Percentiles rank a stretch among this genome's conserved stretches.
Evolutionary conservation across 2,113 vertebrate genomes (phyloP).

Genomic region (Ivindomyrus marchei): DNA sequence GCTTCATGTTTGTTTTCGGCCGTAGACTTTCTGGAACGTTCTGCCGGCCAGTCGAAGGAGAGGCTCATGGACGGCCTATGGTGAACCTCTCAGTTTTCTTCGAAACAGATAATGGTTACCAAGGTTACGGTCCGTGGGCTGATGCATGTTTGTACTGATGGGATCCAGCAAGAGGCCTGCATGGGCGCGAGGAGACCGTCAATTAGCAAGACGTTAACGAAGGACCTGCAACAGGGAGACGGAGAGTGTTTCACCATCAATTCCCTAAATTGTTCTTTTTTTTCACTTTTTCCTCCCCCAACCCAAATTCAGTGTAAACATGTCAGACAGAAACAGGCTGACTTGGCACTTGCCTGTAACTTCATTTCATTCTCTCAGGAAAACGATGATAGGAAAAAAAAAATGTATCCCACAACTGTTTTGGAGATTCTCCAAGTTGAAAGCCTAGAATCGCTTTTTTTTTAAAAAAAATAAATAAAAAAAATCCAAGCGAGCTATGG

Average conservation of each 20-base stretch:
- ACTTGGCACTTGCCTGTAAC: slow-evolving; percentile 27
- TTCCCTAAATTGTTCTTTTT: slow-evolving; percentile 12
- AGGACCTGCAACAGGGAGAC: not conserved
- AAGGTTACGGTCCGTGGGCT: not conserved
- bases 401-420: slow-evolving; percentile 30
- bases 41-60: not conserved
- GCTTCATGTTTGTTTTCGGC: not conserved
- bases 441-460: not conserved
- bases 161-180: not conserved
- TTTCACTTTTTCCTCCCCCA: slow-evolving; percentile 5
- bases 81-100: not conserved
- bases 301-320: slow-evolving; percentile 28
- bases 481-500: not conserved
- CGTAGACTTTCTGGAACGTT: not conserved
- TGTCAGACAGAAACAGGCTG: slow-evolving; percentile 34
- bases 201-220: not conserved
- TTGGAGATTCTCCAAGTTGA: slow-evolving; percentile 29
- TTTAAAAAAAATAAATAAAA: no score
- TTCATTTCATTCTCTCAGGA: slow-evolving; percentile 31
- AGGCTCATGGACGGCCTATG: not conserved
- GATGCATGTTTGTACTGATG: not conserved
- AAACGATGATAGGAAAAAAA: slow-evolving; percentile 18
- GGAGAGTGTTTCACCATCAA: slow-evolving; percentile 24
- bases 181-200: not conserved
- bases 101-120: not conserved